Base-by-base conservation (phyloP, 2,113 vertebrate genomes). In the Perca fluviatilis region DNA sequence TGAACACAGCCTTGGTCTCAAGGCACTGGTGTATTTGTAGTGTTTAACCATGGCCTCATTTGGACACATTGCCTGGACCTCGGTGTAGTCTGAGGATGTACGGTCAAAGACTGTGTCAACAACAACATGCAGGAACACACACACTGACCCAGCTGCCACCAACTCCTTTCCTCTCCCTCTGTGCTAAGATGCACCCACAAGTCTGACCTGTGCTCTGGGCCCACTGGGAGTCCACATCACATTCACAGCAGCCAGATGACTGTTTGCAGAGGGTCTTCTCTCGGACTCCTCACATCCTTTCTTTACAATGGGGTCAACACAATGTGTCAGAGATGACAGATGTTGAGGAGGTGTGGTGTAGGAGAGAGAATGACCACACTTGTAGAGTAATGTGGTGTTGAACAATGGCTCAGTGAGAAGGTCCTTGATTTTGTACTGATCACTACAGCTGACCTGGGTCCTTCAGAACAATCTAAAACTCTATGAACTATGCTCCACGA, bases 81-180 rank as follows among this genome's bases (percentile, higher is more conserved):
- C 2, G 1, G 49, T 51, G 63, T 11, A 50, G 68, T 74, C 80
- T 70, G 74, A 83, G 83, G 83, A 80, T 88, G 83, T 71, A 25
- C 6, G 33, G 27, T 79, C 80, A 64, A 13, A 77, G 74, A 54
- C 51, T 64, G 78, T 73, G 69, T 79, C 80, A 74, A 30, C 60
- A 70, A 43, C 74, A 80, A 54, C 89, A 63, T 8, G 23, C 61
- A 66, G 78, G 30, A 66, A 67, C 70, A 65, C 72, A 80, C 40
- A 73, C 67, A 50, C 57, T 30, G 47, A 72, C 49, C 47, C 88
- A 89, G 89, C 89, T 92, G 89, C 70, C 82, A 15, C 73, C 80
- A 79, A 25, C 51, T 14, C 54, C 80, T 40, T 12, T 61, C 68
- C 25, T 27, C 49, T 40, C 62, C 16, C n/a, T 49, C 74, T 21